phyloP scores from a whole-genome alignment of 2,888 invertebrate species.

The Andrena haemorrhoa region DNA sequence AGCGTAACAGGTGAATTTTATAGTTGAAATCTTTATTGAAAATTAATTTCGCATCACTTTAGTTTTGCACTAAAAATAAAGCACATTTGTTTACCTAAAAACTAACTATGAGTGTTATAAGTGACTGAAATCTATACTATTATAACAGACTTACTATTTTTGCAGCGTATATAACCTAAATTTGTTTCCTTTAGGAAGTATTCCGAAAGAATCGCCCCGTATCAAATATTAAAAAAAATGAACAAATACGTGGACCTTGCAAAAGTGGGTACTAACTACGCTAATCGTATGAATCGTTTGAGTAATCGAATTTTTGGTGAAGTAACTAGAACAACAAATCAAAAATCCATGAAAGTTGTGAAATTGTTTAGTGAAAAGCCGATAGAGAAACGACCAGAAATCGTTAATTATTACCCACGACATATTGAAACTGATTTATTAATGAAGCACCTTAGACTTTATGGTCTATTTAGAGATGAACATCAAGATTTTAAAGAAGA shows the following conservation, averaged over 20 bases:
- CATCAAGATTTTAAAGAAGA: conserved; percentile 96
- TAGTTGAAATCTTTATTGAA: too few species aligned
- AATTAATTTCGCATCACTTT: too few species aligned
- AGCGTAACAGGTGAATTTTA: too few species aligned
- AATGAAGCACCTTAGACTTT: conserved; percentile 90
- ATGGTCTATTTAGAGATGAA: conserved; percentile 94
- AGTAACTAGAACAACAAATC: conserved; percentile 91
- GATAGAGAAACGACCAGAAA: conserved; percentile 89
- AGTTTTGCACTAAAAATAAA: too few species aligned
- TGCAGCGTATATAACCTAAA: conserved; percentile 28
- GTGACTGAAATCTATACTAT: background rate
- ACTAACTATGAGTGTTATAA: too few species aligned
- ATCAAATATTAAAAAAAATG: conserved; percentile 79
- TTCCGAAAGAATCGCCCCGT: background rate
- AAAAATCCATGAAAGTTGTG: conserved; percentile 93
- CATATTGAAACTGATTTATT: conserved; percentile 91
- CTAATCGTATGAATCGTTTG: conserved; percentile 93
- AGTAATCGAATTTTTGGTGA: conserved; percentile 96
- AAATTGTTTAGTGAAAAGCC: conserved; percentile 92
- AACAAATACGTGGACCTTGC: conserved; percentile 90
- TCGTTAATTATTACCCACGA: conserved; percentile 94
- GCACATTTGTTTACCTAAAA: too few species aligned
- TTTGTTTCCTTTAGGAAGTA: background rate
- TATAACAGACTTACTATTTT: background rate
- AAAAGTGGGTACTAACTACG: conserved; percentile 91